Evolutionary conservation across 2,888 invertebrate species (phyloP), one percentile per base, ranked within the genome.

Genomic region (Achlya flavicornis): DNA sequence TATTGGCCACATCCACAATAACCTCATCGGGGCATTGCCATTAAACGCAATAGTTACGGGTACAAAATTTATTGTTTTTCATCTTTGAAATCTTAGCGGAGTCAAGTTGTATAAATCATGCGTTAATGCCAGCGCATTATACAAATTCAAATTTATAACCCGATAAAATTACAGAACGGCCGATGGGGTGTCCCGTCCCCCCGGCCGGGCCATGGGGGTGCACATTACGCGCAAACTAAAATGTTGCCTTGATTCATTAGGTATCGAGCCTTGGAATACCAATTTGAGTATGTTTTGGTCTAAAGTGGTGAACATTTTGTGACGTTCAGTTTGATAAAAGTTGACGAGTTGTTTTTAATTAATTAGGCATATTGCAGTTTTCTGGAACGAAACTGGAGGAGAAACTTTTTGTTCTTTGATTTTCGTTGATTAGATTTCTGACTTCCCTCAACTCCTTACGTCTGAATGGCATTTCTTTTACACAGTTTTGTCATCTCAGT

Each of bases 91-190:
- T 93, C 93, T 93, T 93, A 93, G 91, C 93, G 82, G 88, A 93
- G 93, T 93, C 92, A 91, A 93, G 90, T 92, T 91, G 87, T 88
- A 93, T 93, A 93, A 93, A 93, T 93, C 93, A 93, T 92, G 85
- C 90, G 91, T 92, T 93, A 93, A 93, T 93, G 92, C 93, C 84
- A 72, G 80, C 74, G 92, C 91, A 93, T 93, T 93, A 93, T 93
- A 93, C 93, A 93, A 93, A 93, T 93, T 93, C 92, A 93, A 94
- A 94, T 94, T 94, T 94, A 94, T 94, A 94, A 91, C 93, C 91
- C 93, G 93, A 94, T 94, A 94, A 93, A 93, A 94, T 94, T 94
- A 93, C 92, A 86, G 86, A 90, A 88, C 88, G 91, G 86, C 85
- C 88, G 85, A 83, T 80, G 85, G 87, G 86, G 87, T 83, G 85